Evolutionary conservation across 2,797 vertebrate species (phyloP), one percentile per base, ranked within the genome.

Genomic region (Sciurus vulgaris): DNA sequence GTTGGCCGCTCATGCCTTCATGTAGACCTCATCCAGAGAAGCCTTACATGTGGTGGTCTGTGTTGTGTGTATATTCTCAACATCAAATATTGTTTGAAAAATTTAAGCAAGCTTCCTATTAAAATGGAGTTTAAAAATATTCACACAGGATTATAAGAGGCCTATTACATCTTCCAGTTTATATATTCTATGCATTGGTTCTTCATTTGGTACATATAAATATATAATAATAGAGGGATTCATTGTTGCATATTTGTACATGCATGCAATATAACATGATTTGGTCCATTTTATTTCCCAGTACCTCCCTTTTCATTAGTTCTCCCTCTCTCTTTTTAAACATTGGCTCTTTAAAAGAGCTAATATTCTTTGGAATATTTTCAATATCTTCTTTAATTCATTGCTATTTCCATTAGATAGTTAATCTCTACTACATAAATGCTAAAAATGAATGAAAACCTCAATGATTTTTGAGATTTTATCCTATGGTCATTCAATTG

Each of bases 341-440:
- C 7, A 56, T 61, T 87, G 44, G 15, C 18, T 82, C 33, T 49
- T 94, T 74, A 30, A 79, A 85, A 90, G 54, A 35, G 94, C 93
- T n/a, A 70, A 7, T 15, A 15, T 51, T 17, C 7, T 82, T 87
- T 30, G 79, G 51, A 79, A 59, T 4, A 51, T 72, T 70, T 95
- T 92, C 56, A 86, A 35, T 26, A n/a, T 2, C 7, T 73, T 65
- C 18, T 70, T 72, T 59, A 47, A 14, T 56, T 70, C 26, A 93
- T 86, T 87, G 47, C 63, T 83, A 35, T 17, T 89, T 73, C 22
- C 13, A 59, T 84, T 69, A 49, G 35, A 63, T 61, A 59, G 2
- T 77, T 49, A 51, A 87, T 73, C 41, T 61, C 54, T 26, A 28
- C 15, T n/a, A 84, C 2, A 35, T 76, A 87, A 79, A n/a, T 8